Base-by-base conservation (phyloP, 2,797 vertebrate genomes). In the Sebastes vulpes region DNA sequence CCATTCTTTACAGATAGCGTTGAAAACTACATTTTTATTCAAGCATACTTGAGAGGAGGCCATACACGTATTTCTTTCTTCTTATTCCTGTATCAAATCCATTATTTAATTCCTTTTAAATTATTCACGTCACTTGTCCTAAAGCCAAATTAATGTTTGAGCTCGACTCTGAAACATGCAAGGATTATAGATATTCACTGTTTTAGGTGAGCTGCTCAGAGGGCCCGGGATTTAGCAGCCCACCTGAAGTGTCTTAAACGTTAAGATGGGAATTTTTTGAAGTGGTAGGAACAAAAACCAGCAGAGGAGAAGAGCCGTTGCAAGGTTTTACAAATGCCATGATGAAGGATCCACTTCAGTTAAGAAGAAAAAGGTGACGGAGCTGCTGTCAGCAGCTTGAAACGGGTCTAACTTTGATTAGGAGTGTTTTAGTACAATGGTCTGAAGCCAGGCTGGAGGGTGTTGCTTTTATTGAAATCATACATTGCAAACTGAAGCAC, bases 401-500 rank as follows among this genome's bases (percentile, higher is more conserved):
- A 48, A 57, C 16, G 38, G 61, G 50, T 79, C 54, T 75, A 46
- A 61, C 53, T 72, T 76, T 74, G 71, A 79, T 65, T 18, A 26
- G 20, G 11, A 58, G 46, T 66, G 35, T 63, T 73, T 64, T 20
- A 23, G 28, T 14, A 64, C 72, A 66, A 21, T 71, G 16, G 28
- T 71, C 52, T 52, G 25, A 63, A 60, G 38, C 18, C 32, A 64
- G 32, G 65, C 66, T 53, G 58, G 53, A 38, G 21, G 65, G 35
- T n/a, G 18, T 20, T 38, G 54, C 38, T 57, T 72, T 28, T 67
- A 65, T 59, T 67, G 18, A 78, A 84, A 75, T 68, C 31, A 32
- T 32, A 75, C 69, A 81, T 84, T 69, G 29, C 48, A 63, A 72
- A 54, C 64, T 80, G 32, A 75, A 73, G 65, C 59, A 61, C 28